Evolutionary conservation across 1,140 invertebrate species (phyloP), one percentile per base, ranked within the genome.

Genomic region (Himalopsyche phryganea): DNA sequence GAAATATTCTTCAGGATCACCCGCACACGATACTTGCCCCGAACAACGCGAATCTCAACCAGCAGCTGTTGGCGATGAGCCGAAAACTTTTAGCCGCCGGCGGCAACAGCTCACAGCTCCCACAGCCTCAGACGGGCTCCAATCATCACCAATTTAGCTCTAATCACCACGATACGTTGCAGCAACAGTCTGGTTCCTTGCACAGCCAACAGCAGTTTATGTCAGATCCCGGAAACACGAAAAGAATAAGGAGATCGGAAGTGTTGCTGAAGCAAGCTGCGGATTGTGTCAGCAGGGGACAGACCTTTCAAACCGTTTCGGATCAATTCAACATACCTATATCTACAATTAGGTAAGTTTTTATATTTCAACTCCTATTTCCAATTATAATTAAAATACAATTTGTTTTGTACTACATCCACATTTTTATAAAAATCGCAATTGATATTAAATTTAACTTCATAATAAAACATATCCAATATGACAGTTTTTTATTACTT

Each of bases 251-350:
- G 9, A 77, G 85, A 49, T 85, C 87, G 11, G 88, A 91, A 69
- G 85, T 85, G 28, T 84, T 88, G 66, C 67, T 91, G 17, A 83
- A 86, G 1, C 82, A 87, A 67, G 88, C 88, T 2, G 88, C 88
- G 1, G 88, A 91, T 67, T 87, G 87, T 71, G 87, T 90, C 23
- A 85, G 85, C 9, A 81, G 86, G 15, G 88, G 88, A 10, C 87
- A 87, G 76, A 90, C 88, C 65, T 90, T 90, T 78, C 88, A 90
- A 72, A 89, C 86, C 6, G 88, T 89, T 33, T 89, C 87, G 33
- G 87, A 90, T 67, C 87, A 88, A 77, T 91, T 89, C 68, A 89
- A 89, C 67, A 91, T 90, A 72, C 88, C 88, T 44, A 89, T 90
- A 59, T 89, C 87, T n/a, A 90, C 88, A 48, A 90, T 90, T 70